Evolutionary conservation across 35 echinoderm and acorn worm species (phyloP), one percentile per base, ranked within the genome.

Genomic region (Lytechinus variegatus): DNA sequence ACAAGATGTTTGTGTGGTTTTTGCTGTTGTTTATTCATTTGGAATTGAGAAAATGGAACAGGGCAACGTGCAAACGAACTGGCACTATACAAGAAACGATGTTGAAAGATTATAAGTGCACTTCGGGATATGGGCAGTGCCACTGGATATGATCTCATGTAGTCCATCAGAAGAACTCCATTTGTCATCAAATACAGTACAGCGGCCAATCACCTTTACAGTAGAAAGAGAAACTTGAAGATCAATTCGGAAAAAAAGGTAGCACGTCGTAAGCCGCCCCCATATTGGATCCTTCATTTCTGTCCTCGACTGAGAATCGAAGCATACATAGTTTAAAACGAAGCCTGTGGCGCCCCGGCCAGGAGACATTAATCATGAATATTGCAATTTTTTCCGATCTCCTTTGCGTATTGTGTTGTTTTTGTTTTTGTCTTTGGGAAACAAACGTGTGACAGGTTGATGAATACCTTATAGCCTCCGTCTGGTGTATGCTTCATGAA

Each of bases 351-450:
- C 66, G 16, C 19, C 6, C 16, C 19, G 19, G 66, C 66, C 66
- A 79, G 19, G 66, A 79, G 66, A 79, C 66, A 79, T 79, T 79
- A 79, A 79, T 79, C 66, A 79, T 79, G 66, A 79, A 79, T 79
- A 79, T 79, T 79, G 66, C 66, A 79, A 79, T 79, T n/a, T 6
- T 79, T n/a, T 79, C 66, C 21, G 16, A 79, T 79, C 66, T 79
- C 66, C 66, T 79, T 79, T 79, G 66, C 66, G 66, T 79, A 79
- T 79, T 79, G 66, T 79, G 66, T 79, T 79, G 19, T 79, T 79
- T 4, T n/a, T 79, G 66, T 79, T 79, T 79, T 21, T 79, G 19
- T n/a, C 66, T 79, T 79, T 79, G 16, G 4, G n/a, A n/a, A 79
- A 79, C 66, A 79, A 19, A 79, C 14, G 21, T 4, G n/a, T 79